These are phyloP conservation scores for Electrophaes corylata DNA, from an alignment of 2,888 invertebrate species.

Conservation along the genomic window DNA sequence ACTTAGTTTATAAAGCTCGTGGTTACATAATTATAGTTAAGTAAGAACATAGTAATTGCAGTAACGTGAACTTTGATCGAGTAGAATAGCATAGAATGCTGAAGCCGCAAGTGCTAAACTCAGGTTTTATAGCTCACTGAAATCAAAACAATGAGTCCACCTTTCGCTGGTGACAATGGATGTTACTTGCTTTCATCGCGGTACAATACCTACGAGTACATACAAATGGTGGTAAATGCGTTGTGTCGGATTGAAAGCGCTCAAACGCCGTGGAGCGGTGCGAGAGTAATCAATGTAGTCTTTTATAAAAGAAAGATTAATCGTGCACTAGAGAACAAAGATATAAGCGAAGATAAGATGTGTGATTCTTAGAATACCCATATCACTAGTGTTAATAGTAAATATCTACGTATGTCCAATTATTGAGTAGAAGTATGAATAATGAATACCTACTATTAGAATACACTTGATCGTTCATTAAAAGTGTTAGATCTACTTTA, in stretches of 20 bases:
- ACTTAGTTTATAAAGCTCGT: not conserved
- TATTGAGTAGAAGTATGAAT: no score
- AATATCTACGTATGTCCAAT: not conserved
- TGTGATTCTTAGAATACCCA: constrained; percentile 1
- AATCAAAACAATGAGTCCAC: constrained; percentile 69
- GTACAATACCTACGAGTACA: constrained; percentile 40
- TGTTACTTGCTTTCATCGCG: constrained; percentile 41
- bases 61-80: constrained; percentile 41
- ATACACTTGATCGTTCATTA: not conserved
- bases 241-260: constrained; percentile 29
- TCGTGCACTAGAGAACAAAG: constrained; percentile 29
- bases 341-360: constrained; percentile 13
- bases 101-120: constrained; percentile 62
- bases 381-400: constrained; percentile 5
- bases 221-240: constrained; percentile 23
- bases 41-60: constrained; percentile 34
- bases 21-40: constrained; percentile 30
- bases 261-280: constrained; percentile 2
- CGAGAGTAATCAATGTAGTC: constrained; percentile 21
- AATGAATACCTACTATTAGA: no score
- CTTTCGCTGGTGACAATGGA: constrained; percentile 62
- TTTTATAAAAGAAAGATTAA: constrained; percentile 32
- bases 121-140: constrained; percentile 58
- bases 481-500: not conserved
- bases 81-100: constrained; percentile 45